Evolutionary conservation across 2,888 invertebrate genomes (phyloP).

Genomic region (Dendrolimus pini): DNA sequence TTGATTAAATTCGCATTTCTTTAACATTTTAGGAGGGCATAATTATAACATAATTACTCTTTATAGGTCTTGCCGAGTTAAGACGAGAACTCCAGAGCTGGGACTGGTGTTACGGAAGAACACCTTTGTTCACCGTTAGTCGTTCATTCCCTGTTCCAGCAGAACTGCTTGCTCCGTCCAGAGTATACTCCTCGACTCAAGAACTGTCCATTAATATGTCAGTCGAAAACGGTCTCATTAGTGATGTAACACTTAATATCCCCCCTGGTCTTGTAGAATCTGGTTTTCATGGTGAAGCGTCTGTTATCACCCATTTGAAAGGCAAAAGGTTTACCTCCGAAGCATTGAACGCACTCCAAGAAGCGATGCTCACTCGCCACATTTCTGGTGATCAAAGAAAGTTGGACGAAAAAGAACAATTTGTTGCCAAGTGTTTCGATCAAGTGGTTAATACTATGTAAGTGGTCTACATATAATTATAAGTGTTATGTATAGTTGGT

Average conservation of each 20-base stretch:
- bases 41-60: no score
- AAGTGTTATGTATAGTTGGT: constrained; percentile 22
- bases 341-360: constrained; percentile 77
- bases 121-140: constrained; percentile 88
- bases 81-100: constrained; percentile 83
- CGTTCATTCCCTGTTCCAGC: constrained; percentile 78
- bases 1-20: no score
- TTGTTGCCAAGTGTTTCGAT: constrained; percentile 79
- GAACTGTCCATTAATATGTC: constrained; percentile 79
- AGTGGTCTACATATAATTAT: constrained; percentile 13
- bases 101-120: constrained; percentile 93
- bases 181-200: constrained; percentile 52
- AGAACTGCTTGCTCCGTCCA: constrained; percentile 61
- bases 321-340: constrained; percentile 81
- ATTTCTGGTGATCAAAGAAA: constrained; percentile 40
- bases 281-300: constrained; percentile 79
- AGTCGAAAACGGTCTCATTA: constrained; percentile 80
- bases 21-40: no score
- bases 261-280: constrained; percentile 78
- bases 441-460: constrained; percentile 78
- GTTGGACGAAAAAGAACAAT: constrained; percentile 75
- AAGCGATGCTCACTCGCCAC: constrained; percentile 64
- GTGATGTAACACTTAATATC: constrained; percentile 79
- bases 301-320: constrained; percentile 79
- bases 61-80: constrained; percentile 81